A percentile compares a stretch with the other conserved stretches of the same genome.
Evolutionary conservation across 1,140 invertebrate genomes (phyloP).

Genomic region (Caenorhabditis latens): DNA sequence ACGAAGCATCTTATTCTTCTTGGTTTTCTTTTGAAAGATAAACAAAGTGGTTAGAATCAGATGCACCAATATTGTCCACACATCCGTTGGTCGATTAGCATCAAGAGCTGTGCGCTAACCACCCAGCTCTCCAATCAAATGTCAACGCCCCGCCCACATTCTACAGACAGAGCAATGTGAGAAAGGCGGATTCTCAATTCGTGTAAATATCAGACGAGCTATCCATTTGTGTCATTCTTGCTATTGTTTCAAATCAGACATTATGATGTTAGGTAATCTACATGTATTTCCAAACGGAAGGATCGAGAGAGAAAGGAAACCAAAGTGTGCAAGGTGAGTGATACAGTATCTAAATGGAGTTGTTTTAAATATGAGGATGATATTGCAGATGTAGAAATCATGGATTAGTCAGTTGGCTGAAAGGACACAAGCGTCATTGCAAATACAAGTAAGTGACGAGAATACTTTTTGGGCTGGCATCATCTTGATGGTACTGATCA

Average conservation of each 20-base stretch:
- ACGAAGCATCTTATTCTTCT: constrained; percentile 31
- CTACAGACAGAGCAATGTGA: constrained; percentile 41
- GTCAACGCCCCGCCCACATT: constrained; percentile 24
- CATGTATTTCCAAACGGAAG: constrained; percentile 51
- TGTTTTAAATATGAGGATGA: background rate
- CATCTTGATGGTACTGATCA: too few species aligned
- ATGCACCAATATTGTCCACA: constrained; percentile 26
- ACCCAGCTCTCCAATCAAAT: constrained; percentile 51
- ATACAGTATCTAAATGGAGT: background rate
- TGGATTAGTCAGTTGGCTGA: constrained; percentile 86
- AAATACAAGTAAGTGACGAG: constrained; percentile 74
- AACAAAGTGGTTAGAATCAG: constrained; percentile 44
- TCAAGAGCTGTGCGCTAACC: constrained; percentile 20
- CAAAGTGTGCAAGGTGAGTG: constrained; percentile 83
- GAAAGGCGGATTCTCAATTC: constrained; percentile 48
- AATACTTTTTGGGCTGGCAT: too few species aligned
- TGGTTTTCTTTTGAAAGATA: constrained; percentile 27
- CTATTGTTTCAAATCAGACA: background rate
- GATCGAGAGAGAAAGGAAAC: constrained; percentile 76
- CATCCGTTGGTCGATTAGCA: constrained; percentile 10
- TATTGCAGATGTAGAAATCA: constrained; percentile 86
- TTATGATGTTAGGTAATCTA: constrained; percentile 42
- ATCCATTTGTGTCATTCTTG: constrained; percentile 28
- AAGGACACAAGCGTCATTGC: constrained; percentile 92
- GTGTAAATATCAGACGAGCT: constrained; percentile 16